Evolutionary conservation across 2,113 vertebrate genomes (phyloP), one percentile per base, ranked within the genome.

Genomic region (Balaenoptera acutorostrata): DNA sequence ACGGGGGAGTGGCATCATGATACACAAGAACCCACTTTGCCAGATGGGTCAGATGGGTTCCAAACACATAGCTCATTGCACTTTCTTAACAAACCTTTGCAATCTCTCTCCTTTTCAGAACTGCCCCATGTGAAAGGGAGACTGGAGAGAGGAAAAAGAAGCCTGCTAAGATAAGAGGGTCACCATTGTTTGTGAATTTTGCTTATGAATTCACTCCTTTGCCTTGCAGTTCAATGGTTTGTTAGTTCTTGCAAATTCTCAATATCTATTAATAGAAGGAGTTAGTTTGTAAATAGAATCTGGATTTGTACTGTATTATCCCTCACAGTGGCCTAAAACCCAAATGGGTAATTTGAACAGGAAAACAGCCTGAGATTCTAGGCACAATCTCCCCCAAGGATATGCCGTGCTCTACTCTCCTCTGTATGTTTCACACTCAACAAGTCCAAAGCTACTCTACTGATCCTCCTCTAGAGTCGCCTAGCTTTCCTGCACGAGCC

Each of bases 191-290:
- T 72, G 23, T 95, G 29, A 92, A 91, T n/a, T 86, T 46, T 72
- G 20, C 72, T 83, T 78, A 80, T 64, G 15, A 90, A 66, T 44
- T 69, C 75, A 57, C 71, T 95, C 55, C 69, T 96, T 61, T 75
- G 29, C 55, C 63, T 78, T 83, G 41, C 20, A 86, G 59, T 75
- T 94, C 57, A 94, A 29, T 74, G 15, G 41, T 85, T 96, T 80
- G 74, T 93, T 90, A 83, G 36, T 11, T 78, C 92, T 92, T 78
- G 33, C 36, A 96, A 97, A 90, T 46, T 87, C 77, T 33, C n/a
- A 25, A 72, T 31, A 75, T 95, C 69, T 93, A 71, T 81, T 90
- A 97, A 90, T 36, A 94, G 59, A 92, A 92, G 69, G 17, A 94
- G 10, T 25, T 20, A 85, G 41, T 80, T 20, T 52, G 20, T 55